Evolutionary conservation across 2,888 invertebrate genomes (phyloP).

Genomic region (Alloplasta piceator): DNA sequence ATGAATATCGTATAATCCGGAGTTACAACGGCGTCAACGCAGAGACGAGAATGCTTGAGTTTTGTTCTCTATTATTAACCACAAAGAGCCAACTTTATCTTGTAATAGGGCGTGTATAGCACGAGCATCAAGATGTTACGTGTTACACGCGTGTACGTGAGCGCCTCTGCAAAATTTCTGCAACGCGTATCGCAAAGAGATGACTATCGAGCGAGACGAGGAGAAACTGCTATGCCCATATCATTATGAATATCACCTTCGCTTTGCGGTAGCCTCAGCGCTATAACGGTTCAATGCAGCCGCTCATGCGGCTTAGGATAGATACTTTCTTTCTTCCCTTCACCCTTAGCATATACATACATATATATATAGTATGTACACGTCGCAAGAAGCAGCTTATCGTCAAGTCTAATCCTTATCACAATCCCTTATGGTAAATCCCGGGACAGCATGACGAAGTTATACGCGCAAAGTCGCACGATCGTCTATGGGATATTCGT

Average conservation of each 20-base stretch:
- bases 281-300: slow-evolving; percentile 10
- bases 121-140: background rate
- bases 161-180: background rate
- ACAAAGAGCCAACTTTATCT: slow-evolving; percentile 14
- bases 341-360: background rate
- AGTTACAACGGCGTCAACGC: too few relatives aligned
- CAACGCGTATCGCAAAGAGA: slow-evolving; percentile 25
- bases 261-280: slow-evolving; percentile 13
- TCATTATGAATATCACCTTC: slow-evolving; percentile 52
- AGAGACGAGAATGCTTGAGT: too few relatives aligned
- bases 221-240: slow-evolving; percentile 45
- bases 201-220: slow-evolving; percentile 52
- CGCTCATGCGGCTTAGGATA: background rate
- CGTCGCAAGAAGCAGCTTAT: slow-evolving; percentile 71
- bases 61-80: slow-evolving; percentile 10
- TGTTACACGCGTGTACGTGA: background rate
- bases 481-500: slow-evolving; percentile 3
- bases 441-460: slow-evolving; percentile 53
- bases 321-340: background rate
- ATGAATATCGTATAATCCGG: slow-evolving; percentile 1
- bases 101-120: slow-evolving; percentile 5
- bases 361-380: background rate
- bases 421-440: slow-evolving; percentile 73
- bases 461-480: slow-evolving; percentile 10
- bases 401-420: slow-evolving; percentile 72